Evolutionary conservation across 2,888 invertebrate species (phyloP), one percentile per base, ranked within the genome.

Genomic region (Drosophila percnosoma): DNA sequence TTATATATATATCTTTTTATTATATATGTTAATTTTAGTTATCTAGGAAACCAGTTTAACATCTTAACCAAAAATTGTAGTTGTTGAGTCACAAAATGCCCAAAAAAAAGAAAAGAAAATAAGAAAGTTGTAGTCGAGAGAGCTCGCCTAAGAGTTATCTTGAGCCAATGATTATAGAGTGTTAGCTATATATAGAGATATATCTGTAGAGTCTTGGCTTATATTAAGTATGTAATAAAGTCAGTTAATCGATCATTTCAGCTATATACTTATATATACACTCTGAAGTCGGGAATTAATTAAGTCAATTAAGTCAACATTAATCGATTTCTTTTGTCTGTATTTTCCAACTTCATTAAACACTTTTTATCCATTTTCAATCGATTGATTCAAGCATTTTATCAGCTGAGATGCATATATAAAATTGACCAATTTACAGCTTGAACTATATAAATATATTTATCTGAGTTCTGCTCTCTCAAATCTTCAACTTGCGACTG

Each of bases 41-140:
- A 11, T 0, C n/a, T n/a, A n/a, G n/a, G 4, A n/a, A 40, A n/a
- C 0, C 10, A 13, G 42, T 21, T 21, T 13, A 45, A 1, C 0
- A 45, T 2, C 21, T 45, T 13, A 42, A 21, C 13, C 7, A 21
- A 7, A 42, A 13, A 7, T 42, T 7, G 0, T 42, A 3, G 3
- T 4, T 13, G 21, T 7, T 42, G 13, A 42, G 13, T 4, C 42
- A 21, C 42, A 42, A 42, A 42, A 42, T 42, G 11, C 5, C 5
- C 2, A 11, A n/a, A n/a, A 10, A 10, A 42, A 31, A 21, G 0
- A n/a, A 42, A 21, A 1, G 11, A 6, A 42, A 21, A 1, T 1
- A 21, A 42, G 42, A 42, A 42, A 13, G 42, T 2, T 2, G 1
- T 15, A 45, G 45, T 45, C 45, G 45, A 4, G 45, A 45, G 13